A percentile compares a stretch with the other conserved stretches of the same genome.
phyloP scores from a whole-genome alignment of 2,113 vertebrate species.

The Paraplagusia blochii region DNA sequence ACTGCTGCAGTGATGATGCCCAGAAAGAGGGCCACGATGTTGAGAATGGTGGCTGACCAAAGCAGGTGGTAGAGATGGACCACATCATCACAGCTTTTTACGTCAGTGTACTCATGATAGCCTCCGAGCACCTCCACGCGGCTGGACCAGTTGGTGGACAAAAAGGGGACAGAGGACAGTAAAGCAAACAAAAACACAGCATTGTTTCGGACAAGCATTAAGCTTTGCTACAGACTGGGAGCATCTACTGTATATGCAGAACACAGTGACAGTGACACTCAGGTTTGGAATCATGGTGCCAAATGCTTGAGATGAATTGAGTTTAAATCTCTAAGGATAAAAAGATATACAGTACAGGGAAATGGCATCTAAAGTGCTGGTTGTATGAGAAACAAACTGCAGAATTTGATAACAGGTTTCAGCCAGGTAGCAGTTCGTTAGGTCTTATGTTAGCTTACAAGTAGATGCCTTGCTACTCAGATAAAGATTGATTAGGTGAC shows the following conservation, averaged over 20 bases:
- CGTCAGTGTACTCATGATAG: constrained; percentile 96
- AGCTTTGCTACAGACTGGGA: constrained; percentile 1
- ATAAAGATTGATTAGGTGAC: too few relatives aligned
- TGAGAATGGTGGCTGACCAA: constrained; percentile 95
- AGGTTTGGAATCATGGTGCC: constrained; percentile 1
- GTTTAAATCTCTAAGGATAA: constrained; percentile 4
- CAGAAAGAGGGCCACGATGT: constrained; percentile 91
- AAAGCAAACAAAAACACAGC: constrained; percentile 37
- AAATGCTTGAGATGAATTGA: constrained; percentile 8
- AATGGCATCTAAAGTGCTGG: too few relatives aligned
- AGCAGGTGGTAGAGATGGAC: constrained; percentile 95
- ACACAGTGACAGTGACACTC: constrained; percentile 5
- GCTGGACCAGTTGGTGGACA: constrained; percentile 64
- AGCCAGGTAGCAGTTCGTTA: too few relatives aligned
- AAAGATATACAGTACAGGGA: background rate
- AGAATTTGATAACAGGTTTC: too few relatives aligned
- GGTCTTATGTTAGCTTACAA: too few relatives aligned
- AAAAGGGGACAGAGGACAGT: constrained; percentile 38
- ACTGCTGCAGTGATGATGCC: constrained; percentile 97
- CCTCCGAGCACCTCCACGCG: constrained; percentile 81
- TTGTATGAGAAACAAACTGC: too few relatives aligned
- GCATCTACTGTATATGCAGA: background rate
- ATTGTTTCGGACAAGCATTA: background rate
- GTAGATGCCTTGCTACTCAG: too few relatives aligned
- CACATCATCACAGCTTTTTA: constrained; percentile 95